Conservation (phyloP, 2,113 vertebrate genomes). For the Ophiodon elongatus region DNA sequence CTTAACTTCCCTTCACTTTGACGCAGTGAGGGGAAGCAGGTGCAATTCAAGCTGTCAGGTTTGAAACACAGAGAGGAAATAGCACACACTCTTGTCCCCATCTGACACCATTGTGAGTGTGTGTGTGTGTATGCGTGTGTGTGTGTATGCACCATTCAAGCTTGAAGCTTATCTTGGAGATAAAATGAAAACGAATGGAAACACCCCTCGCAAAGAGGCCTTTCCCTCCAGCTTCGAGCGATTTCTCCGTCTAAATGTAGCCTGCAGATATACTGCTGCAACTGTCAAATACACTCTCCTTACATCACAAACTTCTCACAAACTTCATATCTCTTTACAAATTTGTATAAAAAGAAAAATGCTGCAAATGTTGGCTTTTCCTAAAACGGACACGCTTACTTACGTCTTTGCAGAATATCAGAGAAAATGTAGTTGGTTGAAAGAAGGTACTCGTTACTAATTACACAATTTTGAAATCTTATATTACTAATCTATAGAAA, state of each 20-base stretch:
- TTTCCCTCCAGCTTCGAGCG: constrained; percentile 38
- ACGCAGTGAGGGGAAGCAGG: constrained; percentile 70
- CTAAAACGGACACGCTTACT: not conserved
- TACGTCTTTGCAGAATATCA: not conserved
- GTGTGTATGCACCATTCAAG: constrained; percentile 25
- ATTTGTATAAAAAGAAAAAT: not conserved
- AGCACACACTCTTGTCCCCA: constrained; percentile 65
- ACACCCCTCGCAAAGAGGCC: constrained; percentile 49
- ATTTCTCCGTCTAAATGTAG: constrained; percentile 19
- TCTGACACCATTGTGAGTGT: constrained; percentile 58
- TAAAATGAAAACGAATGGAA: constrained; percentile 67
- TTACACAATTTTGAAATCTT: not conserved
- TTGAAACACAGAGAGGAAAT: constrained; percentile 78
- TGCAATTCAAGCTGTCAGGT: constrained; percentile 73
- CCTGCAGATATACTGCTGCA: not conserved
- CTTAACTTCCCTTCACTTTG: constrained; percentile 65
- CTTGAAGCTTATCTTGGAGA: constrained; percentile 67
- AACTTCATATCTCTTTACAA: not conserved
- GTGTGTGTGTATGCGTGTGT: constrained; percentile 4
- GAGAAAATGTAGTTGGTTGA: not conserved
- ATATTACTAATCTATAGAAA: not conserved
- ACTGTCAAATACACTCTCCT: constrained; percentile 2
- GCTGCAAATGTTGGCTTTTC: not conserved
- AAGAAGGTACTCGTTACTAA: not conserved
- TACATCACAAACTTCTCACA: not conserved